Conservation (phyloP, 2,113 vertebrate species). For the Pelusios castaneus region DNA sequence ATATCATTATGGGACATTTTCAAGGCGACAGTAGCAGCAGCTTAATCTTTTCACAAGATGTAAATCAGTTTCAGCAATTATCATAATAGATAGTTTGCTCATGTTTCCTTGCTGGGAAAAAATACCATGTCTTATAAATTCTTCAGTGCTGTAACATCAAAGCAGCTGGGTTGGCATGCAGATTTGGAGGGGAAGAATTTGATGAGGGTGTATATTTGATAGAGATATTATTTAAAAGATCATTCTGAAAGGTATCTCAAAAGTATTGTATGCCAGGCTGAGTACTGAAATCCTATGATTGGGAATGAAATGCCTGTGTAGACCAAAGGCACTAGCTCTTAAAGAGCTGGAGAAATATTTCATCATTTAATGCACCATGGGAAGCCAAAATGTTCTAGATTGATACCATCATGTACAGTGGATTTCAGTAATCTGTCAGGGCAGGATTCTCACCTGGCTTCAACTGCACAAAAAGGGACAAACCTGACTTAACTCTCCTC, state of each 20-base stretch:
- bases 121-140: slow-evolving; percentile 68
- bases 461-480: background rate
- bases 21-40: background rate
- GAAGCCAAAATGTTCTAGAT: background rate
- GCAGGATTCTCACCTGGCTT: background rate
- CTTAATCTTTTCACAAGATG: slow-evolving; percentile 70
- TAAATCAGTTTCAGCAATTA: slow-evolving; percentile 75
- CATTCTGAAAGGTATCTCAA: slow-evolving; percentile 7
- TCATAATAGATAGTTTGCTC: slow-evolving; percentile 67
- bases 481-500: background rate
- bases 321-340: background rate
- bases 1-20: slow-evolving; percentile 57
- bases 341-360: background rate
- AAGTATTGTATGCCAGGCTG: background rate
- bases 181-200: slow-evolving; percentile 62
- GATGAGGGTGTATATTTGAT: slow-evolving; percentile 44
- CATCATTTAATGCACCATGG: background rate
- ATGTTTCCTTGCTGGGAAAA: slow-evolving; percentile 68
- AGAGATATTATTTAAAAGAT: slow-evolving; percentile 45
- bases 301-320: background rate
- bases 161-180: slow-evolving; percentile 23
- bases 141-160: slow-evolving; percentile 67
- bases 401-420: background rate
- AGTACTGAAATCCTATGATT: background rate
- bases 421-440: background rate